phyloP scores from a whole-genome alignment of 2,797 vertebrate genomes.

The Tapera naevia region DNA sequence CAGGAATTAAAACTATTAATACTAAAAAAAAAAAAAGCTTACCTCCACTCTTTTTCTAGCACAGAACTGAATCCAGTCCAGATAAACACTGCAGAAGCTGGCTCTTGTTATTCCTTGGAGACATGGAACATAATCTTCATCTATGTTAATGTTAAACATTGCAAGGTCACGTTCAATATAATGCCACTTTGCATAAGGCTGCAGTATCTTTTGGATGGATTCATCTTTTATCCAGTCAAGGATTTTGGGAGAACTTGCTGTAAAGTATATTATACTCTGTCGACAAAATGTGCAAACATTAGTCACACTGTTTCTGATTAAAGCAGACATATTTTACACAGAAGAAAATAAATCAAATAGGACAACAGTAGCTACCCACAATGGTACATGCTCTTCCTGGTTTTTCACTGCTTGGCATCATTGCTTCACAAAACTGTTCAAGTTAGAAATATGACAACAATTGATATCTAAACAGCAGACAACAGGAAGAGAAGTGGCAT shows the following conservation, averaged over 20 bases:
- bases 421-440: background rate
- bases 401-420: background rate
- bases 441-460: background rate
- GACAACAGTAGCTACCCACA: background rate
- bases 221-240: conserved; percentile 87
- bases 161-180: conserved; percentile 93
- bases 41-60: conserved; percentile 87
- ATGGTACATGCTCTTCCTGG: background rate
- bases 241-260: conserved; percentile 89
- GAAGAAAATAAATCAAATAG: background rate
- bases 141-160: conserved; percentile 92
- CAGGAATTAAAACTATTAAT: background rate
- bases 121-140: conserved; percentile 95
- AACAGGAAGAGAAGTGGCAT: background rate
- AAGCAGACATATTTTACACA: background rate
- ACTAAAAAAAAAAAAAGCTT: background rate
- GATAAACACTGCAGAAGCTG: conserved; percentile 94
- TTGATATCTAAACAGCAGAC: background rate
- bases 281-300: background rate
- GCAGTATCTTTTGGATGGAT: conserved; percentile 86
- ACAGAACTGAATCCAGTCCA: conserved; percentile 97
- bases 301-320: background rate
- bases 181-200: conserved; percentile 94
- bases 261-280: conserved; percentile 95
- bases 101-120: conserved; percentile 95